phyloP scores from a whole-genome alignment of 1,140 invertebrate species.

The Planococcus citri region DNA sequence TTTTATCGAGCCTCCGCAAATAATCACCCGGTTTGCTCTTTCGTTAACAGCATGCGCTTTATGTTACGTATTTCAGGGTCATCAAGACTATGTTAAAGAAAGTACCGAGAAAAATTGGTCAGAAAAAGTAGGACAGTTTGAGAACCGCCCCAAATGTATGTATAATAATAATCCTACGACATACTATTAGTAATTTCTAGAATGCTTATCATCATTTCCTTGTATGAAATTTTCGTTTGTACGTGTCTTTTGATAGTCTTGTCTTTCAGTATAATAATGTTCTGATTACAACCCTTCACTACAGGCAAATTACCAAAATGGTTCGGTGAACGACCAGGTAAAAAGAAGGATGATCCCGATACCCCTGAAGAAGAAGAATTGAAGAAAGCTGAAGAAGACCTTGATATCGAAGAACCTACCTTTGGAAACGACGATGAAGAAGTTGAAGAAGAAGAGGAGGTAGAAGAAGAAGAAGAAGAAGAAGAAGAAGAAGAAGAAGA shows the following conservation, averaged over 20 bases:
- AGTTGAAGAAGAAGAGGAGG: slow-evolving; percentile 26
- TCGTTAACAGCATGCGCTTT: slow-evolving; percentile 25
- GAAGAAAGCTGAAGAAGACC: slow-evolving; percentile 27
- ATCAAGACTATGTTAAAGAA: slow-evolving; percentile 69
- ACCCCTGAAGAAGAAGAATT: slow-evolving; percentile 77
- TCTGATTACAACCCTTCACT: not conserved
- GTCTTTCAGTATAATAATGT: not conserved
- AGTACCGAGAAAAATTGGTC: slow-evolving; percentile 70
- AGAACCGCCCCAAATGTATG: slow-evolving; percentile 78
- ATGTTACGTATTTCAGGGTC: slow-evolving; percentile 45
- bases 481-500: slow-evolving; percentile 24
- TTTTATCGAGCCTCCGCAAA: not conserved
- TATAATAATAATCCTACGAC: too few relatives aligned
- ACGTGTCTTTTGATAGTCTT: not conserved
- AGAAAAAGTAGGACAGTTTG: slow-evolving; percentile 71
- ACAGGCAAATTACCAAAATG: slow-evolving; percentile 80
- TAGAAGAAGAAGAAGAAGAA: slow-evolving; percentile 26
- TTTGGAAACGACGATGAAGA: slow-evolving; percentile 24
- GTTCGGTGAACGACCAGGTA: slow-evolving; percentile 86
- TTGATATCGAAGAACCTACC: slow-evolving; percentile 22
- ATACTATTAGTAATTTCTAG: too few relatives aligned
- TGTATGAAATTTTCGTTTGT: too few relatives aligned
- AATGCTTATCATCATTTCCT: too few relatives aligned
- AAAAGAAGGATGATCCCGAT: slow-evolving; percentile 73
- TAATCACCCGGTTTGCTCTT: slow-evolving; percentile 10